A percentile compares a stretch with the other conserved stretches of the same genome.
phyloP scores from a whole-genome alignment of 1,140 invertebrate species.

The Sminthurinus signatus region DNA sequence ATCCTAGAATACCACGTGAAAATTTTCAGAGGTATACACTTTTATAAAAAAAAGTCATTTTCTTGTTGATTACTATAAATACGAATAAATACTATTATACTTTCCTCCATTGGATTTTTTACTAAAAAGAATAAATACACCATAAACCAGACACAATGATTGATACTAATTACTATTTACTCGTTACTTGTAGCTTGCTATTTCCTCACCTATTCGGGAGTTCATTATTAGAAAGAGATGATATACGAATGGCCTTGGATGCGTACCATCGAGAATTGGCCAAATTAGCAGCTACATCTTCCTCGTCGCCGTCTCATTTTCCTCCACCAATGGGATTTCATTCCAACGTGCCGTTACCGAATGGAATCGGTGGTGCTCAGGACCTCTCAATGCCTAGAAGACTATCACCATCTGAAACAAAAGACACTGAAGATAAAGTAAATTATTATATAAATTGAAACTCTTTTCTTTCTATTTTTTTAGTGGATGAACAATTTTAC shows the following conservation, averaged over 20 bases:
- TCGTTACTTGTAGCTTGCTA: conserved; percentile 54
- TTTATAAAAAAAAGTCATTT: neutral
- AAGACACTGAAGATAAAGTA: conserved; percentile 40
- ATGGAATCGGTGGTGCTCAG: conserved; percentile 53
- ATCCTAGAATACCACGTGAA: conserved; percentile 51
- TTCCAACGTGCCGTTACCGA: conserved; percentile 25
- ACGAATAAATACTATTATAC: too few species aligned
- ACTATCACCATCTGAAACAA: conserved; percentile 38
- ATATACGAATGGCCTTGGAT: conserved; percentile 79
- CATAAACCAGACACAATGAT: too few species aligned
- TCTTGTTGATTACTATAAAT: too few species aligned
- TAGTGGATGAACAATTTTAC: too few species aligned
- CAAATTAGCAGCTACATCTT: conserved; percentile 54
- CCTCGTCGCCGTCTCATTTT: conserved; percentile 47
- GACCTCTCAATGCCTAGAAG: conserved; percentile 69
- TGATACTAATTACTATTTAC: too few species aligned
- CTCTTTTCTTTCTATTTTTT: too few species aligned
- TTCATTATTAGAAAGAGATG: conserved; percentile 66
- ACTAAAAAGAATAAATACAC: too few species aligned
- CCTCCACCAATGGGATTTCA: conserved; percentile 47
- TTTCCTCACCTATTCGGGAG: conserved; percentile 70
- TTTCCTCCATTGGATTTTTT: too few species aligned
- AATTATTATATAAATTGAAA: neutral
- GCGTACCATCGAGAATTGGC: conserved; percentile 86
- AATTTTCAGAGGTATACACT: conserved; percentile 58